A percentile compares a stretch with the other conserved stretches of the same genome.
Evolutionary conservation across 2,113 vertebrate genomes (phyloP).

Genomic region (Alaudala cheleensis): DNA sequence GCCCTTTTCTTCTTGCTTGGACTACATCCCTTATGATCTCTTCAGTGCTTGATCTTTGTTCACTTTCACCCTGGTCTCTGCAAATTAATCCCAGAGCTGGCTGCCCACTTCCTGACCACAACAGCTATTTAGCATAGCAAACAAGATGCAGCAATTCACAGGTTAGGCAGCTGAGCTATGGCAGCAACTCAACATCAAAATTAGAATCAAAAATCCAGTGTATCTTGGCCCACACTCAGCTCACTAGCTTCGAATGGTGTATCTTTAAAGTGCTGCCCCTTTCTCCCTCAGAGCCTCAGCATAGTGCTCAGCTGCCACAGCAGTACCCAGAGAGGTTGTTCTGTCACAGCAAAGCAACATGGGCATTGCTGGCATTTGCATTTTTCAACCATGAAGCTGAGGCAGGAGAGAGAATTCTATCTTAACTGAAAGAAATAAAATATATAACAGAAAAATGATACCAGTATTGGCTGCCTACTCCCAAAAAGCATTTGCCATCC

Average conservation of each 20-base stretch:
- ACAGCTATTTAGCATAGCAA: neutral
- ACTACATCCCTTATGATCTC: neutral
- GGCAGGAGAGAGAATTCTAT: neutral
- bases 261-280: neutral
- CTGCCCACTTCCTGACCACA: neutral
- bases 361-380: neutral
- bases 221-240: neutral
- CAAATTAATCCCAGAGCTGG: neutral
- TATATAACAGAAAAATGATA: neutral
- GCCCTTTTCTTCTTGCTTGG: neutral
- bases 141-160: neutral
- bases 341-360: neutral
- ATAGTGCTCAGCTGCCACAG: neutral
- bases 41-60: neutral
- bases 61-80: neutral
- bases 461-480: neutral
- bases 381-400: neutral
- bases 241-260: neutral
- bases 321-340: neutral
- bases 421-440: constrained; percentile 44
- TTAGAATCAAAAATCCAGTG: neutral
- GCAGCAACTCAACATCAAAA: neutral
- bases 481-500: neutral
- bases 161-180: neutral
- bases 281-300: neutral